These are phyloP conservation scores for Onychostruthus taczanowskii DNA, from an alignment of 2,113 vertebrate genomes.

Conservation along the genomic window DNA sequence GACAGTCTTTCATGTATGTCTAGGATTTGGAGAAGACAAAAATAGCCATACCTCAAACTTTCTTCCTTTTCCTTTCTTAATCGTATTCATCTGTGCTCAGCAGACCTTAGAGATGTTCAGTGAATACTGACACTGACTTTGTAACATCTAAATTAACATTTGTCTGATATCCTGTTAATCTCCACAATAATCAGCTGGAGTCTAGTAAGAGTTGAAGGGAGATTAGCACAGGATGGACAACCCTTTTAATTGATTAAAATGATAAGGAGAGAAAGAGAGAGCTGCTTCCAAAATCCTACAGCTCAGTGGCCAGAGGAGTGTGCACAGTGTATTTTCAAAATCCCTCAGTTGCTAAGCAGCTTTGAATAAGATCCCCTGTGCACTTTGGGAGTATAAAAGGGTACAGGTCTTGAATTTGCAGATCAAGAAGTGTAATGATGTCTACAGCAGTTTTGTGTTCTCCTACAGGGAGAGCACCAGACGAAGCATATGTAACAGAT, in stretches of 20 bases:
- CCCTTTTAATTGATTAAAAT: conserved; percentile 57
- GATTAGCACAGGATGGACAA: conserved; percentile 19
- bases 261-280: background rate
- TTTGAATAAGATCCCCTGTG: background rate
- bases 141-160: conserved; percentile 17
- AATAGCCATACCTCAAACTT: background rate
- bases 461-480: background rate
- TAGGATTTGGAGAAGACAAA: background rate
- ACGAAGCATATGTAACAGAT: background rate
- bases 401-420: background rate
- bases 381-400: background rate
- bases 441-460: background rate
- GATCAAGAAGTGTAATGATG: background rate
- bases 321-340: background rate
- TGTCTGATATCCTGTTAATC: conserved; percentile 14
- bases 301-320: background rate
- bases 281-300: background rate
- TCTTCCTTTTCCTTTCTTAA: background rate
- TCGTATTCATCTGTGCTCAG: background rate
- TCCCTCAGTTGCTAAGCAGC: background rate
- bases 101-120: background rate
- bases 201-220: background rate
- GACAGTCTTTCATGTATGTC: background rate
- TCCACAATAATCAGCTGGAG: background rate
- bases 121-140: background rate